Evolutionary conservation across 2,888 invertebrate genomes (phyloP).

Genomic region (Sarcophaga carnaria): DNA sequence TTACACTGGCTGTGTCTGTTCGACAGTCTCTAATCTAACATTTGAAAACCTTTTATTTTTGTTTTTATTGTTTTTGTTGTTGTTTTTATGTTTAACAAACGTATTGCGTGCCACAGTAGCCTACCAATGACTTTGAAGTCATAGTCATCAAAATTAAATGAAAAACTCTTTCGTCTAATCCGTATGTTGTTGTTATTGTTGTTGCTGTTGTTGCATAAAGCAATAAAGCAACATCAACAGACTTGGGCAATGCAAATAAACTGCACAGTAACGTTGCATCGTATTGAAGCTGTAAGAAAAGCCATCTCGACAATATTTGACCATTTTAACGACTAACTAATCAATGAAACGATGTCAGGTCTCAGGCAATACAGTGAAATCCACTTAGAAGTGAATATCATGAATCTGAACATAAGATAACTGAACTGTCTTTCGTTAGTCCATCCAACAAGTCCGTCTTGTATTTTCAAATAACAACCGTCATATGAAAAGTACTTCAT

Average conservation of each 20-base stretch:
- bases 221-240: neutral
- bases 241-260: neutral
- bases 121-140: conserved; percentile 62
- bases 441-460: too few relatives aligned
- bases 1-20: neutral
- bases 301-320: conserved; percentile 24
- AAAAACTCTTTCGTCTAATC: conserved; percentile 54
- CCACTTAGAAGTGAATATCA: neutral
- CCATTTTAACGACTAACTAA: conserved; percentile 37
- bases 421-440: too few relatives aligned
- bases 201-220: too few relatives aligned
- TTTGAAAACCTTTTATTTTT: conserved; percentile 10
- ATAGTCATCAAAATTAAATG: conserved; percentile 63
- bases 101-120: conserved; percentile 68
- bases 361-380: conserved; percentile 24
- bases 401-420: neutral
- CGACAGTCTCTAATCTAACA: conserved; percentile 50
- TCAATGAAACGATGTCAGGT: conserved; percentile 32
- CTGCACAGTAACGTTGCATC: neutral
- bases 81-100: conserved; percentile 37
- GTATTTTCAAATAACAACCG: too few relatives aligned
- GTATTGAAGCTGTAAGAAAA: neutral
- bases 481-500: too few relatives aligned
- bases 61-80: conserved; percentile 42
- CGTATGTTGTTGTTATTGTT: neutral